phyloP scores from a whole-genome alignment of 2,113 vertebrate genomes.

The Circaetus gallicus region DNA sequence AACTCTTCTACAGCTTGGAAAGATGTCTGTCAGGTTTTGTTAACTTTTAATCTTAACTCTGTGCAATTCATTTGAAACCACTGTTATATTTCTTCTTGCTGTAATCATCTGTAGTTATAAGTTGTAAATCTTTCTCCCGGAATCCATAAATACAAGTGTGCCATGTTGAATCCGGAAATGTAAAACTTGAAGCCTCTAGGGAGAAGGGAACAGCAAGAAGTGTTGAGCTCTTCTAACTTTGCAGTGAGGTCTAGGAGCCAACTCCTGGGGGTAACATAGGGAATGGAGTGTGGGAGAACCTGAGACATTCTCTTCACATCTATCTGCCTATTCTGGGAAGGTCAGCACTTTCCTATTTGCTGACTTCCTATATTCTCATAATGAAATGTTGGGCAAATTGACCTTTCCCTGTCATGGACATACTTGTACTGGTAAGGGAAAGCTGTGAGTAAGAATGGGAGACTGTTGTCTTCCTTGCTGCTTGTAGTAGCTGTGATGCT shows the following conservation, averaged over 20 bases:
- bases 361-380: background rate
- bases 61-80: background rate
- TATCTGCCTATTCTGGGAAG: background rate
- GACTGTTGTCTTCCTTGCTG: background rate
- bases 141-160: background rate
- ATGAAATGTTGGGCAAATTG: background rate
- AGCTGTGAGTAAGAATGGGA: background rate
- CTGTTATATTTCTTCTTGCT: background rate
- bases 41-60: background rate
- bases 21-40: background rate
- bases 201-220: background rate
- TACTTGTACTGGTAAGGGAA: background rate
- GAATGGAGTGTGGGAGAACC: background rate
- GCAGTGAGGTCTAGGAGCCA: background rate
- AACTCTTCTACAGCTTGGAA: background rate
- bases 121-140: background rate
- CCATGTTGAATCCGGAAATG: background rate
- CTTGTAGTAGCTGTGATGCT: background rate
- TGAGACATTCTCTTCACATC: background rate
- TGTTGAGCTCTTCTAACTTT: background rate
- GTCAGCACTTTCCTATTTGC: background rate
- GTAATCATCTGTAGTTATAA: background rate
- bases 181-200: constrained; percentile 3
- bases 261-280: background rate
- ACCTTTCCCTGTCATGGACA: background rate